Evolutionary conservation across 2,113 vertebrate species (phyloP).

Genomic region (Cygnus buccinator): DNA sequence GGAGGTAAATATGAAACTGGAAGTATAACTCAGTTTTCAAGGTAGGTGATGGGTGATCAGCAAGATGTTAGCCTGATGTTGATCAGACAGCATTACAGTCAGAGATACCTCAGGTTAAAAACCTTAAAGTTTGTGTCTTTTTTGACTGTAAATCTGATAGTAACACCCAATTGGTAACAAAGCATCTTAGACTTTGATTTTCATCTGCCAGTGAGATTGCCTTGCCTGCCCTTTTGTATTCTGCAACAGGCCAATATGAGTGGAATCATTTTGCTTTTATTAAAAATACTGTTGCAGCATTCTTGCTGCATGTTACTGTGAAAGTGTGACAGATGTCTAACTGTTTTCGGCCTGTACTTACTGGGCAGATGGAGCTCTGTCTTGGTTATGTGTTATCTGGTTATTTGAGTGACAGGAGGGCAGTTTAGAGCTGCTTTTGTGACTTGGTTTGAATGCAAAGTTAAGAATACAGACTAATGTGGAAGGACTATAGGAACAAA

Average conservation of each 20-base stretch:
- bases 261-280: conserved; percentile 54
- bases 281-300: conserved; percentile 55
- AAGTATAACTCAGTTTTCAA: accelerated
- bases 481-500: neutral
- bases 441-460: conserved; percentile 32
- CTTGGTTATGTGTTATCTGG: conserved; percentile 47
- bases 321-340: conserved; percentile 75
- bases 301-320: conserved; percentile 38
- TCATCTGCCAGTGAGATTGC: neutral
- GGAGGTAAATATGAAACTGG: neutral
- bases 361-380: conserved; percentile 72
- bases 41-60: neutral
- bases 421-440: conserved; percentile 24
- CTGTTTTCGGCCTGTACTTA: conserved; percentile 60
- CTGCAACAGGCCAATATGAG: conserved; percentile 12
- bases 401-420: conserved; percentile 57
- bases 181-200: conserved; percentile 4
- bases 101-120: neutral
- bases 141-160: neutral
- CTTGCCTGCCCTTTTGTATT: neutral
- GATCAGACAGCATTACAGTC: neutral
- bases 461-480: neutral
- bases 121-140: neutral
- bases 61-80: neutral
- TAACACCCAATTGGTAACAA: neutral